Base-by-base conservation (phyloP, 2,888 invertebrate species). In the Psylliodes chrysocephalus region DNA sequence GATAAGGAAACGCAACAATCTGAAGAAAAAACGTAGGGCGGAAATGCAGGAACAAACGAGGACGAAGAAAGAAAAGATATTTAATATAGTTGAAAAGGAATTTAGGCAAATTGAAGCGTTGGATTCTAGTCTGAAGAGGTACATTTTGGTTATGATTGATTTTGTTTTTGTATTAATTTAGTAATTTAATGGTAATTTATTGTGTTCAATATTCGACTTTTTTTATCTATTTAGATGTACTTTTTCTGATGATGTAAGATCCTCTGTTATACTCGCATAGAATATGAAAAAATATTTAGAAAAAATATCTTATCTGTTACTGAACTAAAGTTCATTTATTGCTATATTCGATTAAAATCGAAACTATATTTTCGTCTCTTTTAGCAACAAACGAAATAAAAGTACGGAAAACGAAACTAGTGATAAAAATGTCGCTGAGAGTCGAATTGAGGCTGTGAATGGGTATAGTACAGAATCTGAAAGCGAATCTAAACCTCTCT, bases 401-500 rank as follows among this genome's bases (percentile, higher is more conserved):
- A 51, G n/a, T 18, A 28, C 18, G 10, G 55, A 10, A 8, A 49
- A 12, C 46, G 55, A 46, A 30, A 2, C 28, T n/a, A 15, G 15
- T 35, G 51, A 55, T 14, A 64, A 40, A 14, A 38, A 15, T 15
- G 2, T 8, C 12, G 8, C 38, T 8, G 55, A 51, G 1, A 46
- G 44, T 33, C 38, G 22, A 17, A 35, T 33, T 54, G 47, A 64
- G 28, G 30, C n/a, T 7, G 19, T 40, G 14, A 35, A 55, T 17
- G 60, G 47, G 10, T 61, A 47, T 61, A 70, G 66, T 53, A 63
- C 65, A 7, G 70, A 70, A 47, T 67, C 67, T 15, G 70, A 70
- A 35, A 70, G 68, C 40, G 70, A 69, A 4, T 33, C 49, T 0
- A 61, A 64, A 52, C 18, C 53, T 19, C 51, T 60, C 6, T 38